Conservation (phyloP, 92 coral and sea anemone species). For the Pocillopora meandrina region DNA sequence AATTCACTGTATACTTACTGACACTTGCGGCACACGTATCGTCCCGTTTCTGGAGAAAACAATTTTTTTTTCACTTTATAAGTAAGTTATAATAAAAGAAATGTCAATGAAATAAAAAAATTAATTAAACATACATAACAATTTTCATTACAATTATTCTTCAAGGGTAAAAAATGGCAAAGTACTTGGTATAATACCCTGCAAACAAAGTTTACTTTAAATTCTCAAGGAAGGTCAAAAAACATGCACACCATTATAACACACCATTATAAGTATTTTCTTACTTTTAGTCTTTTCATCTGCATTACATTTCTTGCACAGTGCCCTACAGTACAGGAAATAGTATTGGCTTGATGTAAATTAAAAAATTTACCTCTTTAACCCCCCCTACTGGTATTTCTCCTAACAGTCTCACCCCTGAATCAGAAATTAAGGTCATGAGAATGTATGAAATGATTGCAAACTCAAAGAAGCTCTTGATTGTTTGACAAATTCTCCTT, state of each 20-base stretch:
- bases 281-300: slow-evolving; percentile 97
- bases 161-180: no score
- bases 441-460: no score
- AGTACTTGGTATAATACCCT: no score
- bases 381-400: background rate
- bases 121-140: no score
- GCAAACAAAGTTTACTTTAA: background rate
- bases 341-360: background rate
- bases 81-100: background rate
- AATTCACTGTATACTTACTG: slow-evolving; percentile 69
- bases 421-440: no score
- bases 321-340: slow-evolving; percentile 60
- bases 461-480: no score
- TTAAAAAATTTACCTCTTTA: background rate
- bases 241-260: background rate
- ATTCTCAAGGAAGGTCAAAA: background rate
- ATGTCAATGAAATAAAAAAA: background rate
- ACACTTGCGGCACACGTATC: slow-evolving; percentile 98
- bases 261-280: background rate
- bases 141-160: no score
- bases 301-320: slow-evolving; percentile 98
- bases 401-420: no score
- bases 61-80: background rate
- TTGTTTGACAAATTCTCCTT: no score
- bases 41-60: slow-evolving; percentile 81